phyloP scores from a whole-genome alignment of 2,797 vertebrate genomes.

The Neoniphon sammara region DNA sequence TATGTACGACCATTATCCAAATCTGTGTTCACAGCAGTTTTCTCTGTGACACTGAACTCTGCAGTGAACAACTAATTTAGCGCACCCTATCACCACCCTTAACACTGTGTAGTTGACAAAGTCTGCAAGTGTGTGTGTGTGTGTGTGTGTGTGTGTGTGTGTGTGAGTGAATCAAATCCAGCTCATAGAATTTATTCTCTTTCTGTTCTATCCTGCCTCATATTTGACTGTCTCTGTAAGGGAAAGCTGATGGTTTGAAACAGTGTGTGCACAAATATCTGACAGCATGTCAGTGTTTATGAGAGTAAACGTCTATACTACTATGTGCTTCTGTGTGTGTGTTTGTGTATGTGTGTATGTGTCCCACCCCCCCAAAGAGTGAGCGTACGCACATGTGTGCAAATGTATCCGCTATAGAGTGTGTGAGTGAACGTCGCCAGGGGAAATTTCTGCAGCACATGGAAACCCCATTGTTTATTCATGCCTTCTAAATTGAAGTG shows the following conservation, averaged over 20 bases:
- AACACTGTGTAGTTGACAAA: constrained; percentile 41
- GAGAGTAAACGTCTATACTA: constrained; percentile 32
- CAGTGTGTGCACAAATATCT: constrained; percentile 16
- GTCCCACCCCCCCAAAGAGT: constrained; percentile 29
- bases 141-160: background rate
- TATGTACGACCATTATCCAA: constrained; percentile 55
- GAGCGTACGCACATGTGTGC: constrained; percentile 38
- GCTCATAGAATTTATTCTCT: constrained; percentile 10
- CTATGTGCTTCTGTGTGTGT: constrained; percentile 5
- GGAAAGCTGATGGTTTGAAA: constrained; percentile 23
- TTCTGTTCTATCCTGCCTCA: background rate
- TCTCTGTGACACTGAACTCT: constrained; percentile 51
- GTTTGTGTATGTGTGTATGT: background rate
- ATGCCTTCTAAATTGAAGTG: constrained; percentile 84
- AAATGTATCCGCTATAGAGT: constrained; percentile 41
- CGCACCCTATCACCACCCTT: constrained; percentile 43
- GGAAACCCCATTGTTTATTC: constrained; percentile 84
- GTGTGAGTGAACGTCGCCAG: constrained; percentile 62
- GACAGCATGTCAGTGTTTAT: constrained; percentile 30
- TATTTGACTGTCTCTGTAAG: background rate
- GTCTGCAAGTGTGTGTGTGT: constrained; percentile 3
- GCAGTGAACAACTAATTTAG: constrained; percentile 62
- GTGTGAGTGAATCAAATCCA: constrained; percentile 21
- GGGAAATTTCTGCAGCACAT: constrained; percentile 81
- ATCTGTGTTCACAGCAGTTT: constrained; percentile 71